These are phyloP conservation scores for Planiliza haematocheilus DNA, from an alignment of 2,113 vertebrate species.

Conservation along the genomic window DNA sequence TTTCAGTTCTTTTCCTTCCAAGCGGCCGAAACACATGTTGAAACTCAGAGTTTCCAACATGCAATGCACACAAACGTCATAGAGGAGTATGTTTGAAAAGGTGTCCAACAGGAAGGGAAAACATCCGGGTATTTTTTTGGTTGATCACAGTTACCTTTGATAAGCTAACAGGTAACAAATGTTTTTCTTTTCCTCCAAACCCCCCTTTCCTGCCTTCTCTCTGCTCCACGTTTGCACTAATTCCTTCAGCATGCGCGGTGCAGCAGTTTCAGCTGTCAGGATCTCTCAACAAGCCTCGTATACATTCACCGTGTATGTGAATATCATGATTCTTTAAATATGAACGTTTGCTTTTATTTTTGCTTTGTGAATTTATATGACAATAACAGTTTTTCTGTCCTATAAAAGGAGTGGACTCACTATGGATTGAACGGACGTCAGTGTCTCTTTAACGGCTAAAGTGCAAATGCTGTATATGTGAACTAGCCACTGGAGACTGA, in stretches of 20 bases:
- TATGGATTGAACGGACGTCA: no score
- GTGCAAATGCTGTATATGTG: not conserved
- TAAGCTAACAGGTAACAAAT: constrained; percentile 38
- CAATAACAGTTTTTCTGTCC: no score
- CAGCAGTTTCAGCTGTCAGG: constrained; percentile 11
- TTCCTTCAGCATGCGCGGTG: constrained; percentile 39
- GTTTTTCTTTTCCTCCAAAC: constrained; percentile 17
- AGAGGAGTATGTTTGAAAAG: not conserved
- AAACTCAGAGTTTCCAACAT: constrained; percentile 1
- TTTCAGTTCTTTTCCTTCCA: no score
- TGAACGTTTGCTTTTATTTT: no score
- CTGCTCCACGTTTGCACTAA: constrained; percentile 39
- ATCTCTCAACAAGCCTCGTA: no score
- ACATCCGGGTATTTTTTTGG: not conserved
- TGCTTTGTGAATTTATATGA: no score
- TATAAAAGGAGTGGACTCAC: no score
- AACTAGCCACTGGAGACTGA: not conserved
- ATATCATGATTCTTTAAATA: no score
- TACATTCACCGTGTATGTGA: no score
- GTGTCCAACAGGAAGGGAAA: not conserved
- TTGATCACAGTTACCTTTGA: constrained; percentile 1
- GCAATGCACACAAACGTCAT: fast-evolving
- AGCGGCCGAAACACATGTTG: not conserved
- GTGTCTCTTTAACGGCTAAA: not conserved
- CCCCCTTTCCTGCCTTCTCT: constrained; percentile 38